phyloP scores from a whole-genome alignment of 2,113 vertebrate species.

The Siniperca knerii region DNA sequence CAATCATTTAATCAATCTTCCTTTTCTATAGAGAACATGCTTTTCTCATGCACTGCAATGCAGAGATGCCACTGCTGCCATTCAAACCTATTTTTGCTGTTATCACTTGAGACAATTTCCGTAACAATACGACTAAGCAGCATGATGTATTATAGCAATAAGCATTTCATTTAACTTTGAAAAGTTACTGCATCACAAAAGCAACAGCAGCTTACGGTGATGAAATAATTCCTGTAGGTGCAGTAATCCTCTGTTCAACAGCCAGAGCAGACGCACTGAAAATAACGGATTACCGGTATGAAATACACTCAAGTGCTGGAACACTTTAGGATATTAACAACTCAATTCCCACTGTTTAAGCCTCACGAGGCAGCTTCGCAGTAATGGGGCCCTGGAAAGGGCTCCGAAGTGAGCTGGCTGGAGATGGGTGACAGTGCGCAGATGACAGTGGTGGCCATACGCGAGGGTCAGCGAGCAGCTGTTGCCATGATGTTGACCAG shows the following conservation, averaged over 20 bases:
- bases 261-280: slow-evolving; percentile 50
- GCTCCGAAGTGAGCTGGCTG: slow-evolving; percentile 35
- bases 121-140: slow-evolving; percentile 36
- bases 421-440: slow-evolving; percentile 42
- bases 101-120: slow-evolving; percentile 31
- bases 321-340: slow-evolving; percentile 74
- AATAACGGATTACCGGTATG: slow-evolving; percentile 66
- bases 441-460: slow-evolving; percentile 53
- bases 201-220: slow-evolving; percentile 66
- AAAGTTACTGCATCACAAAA: slow-evolving; percentile 56
- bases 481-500: slow-evolving; percentile 75
- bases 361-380: slow-evolving; percentile 23
- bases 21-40: neutral
- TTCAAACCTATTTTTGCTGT: slow-evolving; percentile 3
- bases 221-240: slow-evolving; percentile 74
- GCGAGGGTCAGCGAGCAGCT: slow-evolving; percentile 77
- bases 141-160: slow-evolving; percentile 52
- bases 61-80: neutral
- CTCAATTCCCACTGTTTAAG: slow-evolving; percentile 56
- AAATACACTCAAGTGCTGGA: slow-evolving; percentile 64
- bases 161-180: slow-evolving; percentile 56
- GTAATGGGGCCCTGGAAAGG: slow-evolving; percentile 19
- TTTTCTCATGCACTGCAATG: neutral
- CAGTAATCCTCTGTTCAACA: slow-evolving; percentile 73
- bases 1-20: neutral